A percentile compares a stretch with the other conserved stretches of the same genome.
Evolutionary conservation across 2,797 vertebrate species (phyloP).

Genomic region (Molossus molossus): DNA sequence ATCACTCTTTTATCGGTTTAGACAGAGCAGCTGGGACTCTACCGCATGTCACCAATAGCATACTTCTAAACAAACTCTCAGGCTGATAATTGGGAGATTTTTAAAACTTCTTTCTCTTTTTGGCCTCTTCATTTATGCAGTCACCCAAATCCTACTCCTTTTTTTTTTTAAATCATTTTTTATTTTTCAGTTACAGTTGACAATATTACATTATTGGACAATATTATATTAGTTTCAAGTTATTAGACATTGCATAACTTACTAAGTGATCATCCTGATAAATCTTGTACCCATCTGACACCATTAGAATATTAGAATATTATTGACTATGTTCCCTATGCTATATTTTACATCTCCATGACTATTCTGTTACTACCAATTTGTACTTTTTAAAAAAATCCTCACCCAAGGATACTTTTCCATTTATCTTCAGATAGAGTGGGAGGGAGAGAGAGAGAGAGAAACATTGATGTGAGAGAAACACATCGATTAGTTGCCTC

Average conservation of each 20-base stretch:
- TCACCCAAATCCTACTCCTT: neutral
- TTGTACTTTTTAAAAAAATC: neutral
- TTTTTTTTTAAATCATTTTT: neutral
- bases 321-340: neutral
- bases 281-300: neutral
- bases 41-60: neutral
- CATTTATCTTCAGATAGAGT: too few species aligned
- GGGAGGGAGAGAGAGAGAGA: too few species aligned
- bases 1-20: slow-evolving; percentile 60
- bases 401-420: too few species aligned
- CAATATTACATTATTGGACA: too few species aligned
- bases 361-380: neutral
- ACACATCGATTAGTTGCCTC: too few species aligned
- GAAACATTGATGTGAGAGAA: too few species aligned
- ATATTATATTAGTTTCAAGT: too few species aligned
- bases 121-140: neutral
- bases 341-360: neutral
- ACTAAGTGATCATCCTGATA: neutral
- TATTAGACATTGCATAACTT: neutral
- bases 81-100: neutral
- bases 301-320: neutral
- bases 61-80: neutral
- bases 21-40: slow-evolving; percentile 34
- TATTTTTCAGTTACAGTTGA: neutral
- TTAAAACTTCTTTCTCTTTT: neutral